These are phyloP conservation scores for Oncorhynchus keta DNA, from an alignment of 2,113 vertebrate species.

Conservation along the genomic window DNA sequence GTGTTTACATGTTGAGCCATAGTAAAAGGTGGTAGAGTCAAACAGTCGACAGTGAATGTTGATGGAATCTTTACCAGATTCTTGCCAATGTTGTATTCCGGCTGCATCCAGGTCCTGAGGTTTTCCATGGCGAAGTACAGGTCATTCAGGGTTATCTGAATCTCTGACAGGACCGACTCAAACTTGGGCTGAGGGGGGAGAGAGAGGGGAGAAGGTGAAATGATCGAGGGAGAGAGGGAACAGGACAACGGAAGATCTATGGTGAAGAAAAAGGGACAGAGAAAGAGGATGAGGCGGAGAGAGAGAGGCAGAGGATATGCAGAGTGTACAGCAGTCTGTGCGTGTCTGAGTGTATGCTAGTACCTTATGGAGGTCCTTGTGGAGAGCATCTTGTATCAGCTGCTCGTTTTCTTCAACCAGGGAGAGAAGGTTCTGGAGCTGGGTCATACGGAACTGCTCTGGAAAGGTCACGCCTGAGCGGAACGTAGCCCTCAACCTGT, in stretches of 20 bases:
- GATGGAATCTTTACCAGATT: slow-evolving; percentile 74
- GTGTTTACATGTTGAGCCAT: background rate
- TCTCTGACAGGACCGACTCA: slow-evolving; percentile 79
- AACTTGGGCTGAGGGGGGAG: slow-evolving; percentile 74
- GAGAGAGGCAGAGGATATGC: no score
- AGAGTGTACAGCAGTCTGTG: background rate
- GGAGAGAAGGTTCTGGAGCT: slow-evolving; percentile 74
- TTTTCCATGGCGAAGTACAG: slow-evolving; percentile 75
- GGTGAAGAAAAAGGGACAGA: background rate
- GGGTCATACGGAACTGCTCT: slow-evolving; percentile 66
- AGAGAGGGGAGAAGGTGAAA: background rate
- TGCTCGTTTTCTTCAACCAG: slow-evolving; percentile 81
- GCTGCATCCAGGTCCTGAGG: slow-evolving; percentile 83
- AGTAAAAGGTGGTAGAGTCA: background rate
- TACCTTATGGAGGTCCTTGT: slow-evolving; percentile 83
- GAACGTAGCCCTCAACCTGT: slow-evolving; percentile 58
- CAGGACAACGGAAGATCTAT: background rate
- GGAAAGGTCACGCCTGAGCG: slow-evolving; percentile 64
- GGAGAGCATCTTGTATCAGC: slow-evolving; percentile 70
- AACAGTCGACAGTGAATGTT: background rate
- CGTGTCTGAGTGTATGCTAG: accelerated
- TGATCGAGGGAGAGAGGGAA: background rate
- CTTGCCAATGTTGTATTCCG: slow-evolving; percentile 67
- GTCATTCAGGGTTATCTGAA: slow-evolving; percentile 76
- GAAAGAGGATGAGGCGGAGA: background rate